phyloP scores from a whole-genome alignment of 2,113 vertebrate species.

The Gymnorhina tibicen region DNA sequence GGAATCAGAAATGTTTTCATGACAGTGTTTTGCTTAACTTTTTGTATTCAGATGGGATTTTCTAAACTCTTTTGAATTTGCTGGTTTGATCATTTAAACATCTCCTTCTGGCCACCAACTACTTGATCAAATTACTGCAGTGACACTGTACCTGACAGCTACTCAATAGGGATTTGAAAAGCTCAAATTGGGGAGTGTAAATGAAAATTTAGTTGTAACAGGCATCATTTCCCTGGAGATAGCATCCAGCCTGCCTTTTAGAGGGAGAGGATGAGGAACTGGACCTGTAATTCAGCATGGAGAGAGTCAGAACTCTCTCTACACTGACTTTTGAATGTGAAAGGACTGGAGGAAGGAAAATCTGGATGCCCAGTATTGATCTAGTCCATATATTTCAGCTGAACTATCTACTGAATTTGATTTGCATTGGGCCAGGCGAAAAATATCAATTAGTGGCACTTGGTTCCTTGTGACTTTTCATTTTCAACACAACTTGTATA shows the following conservation, averaged over 20 bases:
- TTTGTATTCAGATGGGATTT: slow-evolving; percentile 45
- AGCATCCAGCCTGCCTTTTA: not conserved
- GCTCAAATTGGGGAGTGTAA: not conserved
- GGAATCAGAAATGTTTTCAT: slow-evolving; percentile 60
- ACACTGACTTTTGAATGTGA: not conserved
- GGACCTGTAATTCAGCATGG: not conserved
- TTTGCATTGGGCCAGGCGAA: not conserved
- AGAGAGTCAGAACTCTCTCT: not conserved
- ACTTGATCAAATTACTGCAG: not conserved
- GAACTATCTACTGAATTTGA: not conserved
- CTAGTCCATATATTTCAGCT: not conserved
- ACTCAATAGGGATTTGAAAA: not conserved
- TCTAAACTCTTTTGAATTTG: slow-evolving; percentile 4
- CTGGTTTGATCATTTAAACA: not conserved
- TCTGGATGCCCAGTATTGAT: not conserved
- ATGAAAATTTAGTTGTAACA: not conserved
- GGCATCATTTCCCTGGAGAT: not conserved
- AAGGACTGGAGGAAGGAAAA: not conserved
- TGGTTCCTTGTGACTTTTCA: not conserved
- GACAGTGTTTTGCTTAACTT: slow-evolving; percentile 59
- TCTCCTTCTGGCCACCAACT: not conserved
- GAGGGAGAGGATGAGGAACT: not conserved
- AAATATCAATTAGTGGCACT: not conserved
- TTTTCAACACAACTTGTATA: not conserved
- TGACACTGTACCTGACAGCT: not conserved